Base-by-base conservation (phyloP, 2,888 invertebrate species). In the Lasiommata megera region DNA sequence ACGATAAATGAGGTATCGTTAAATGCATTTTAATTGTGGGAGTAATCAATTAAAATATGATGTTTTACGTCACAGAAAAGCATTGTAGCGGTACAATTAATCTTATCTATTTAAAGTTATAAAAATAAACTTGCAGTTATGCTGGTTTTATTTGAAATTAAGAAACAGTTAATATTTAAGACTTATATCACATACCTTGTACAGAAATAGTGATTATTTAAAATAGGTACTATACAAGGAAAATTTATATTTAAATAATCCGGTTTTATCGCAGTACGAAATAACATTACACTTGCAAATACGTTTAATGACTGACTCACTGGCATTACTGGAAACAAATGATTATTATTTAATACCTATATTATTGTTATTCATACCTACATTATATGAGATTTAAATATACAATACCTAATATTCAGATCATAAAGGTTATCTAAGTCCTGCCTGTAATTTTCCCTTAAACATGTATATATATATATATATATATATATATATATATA, bases 221-320 rank as follows among this genome's bases (percentile, higher is more conserved):
- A n/a, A n/a, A n/a, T 43, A 53, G 44, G 53, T 47, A 53, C 23
- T 48, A 38, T 44, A 48, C 36, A 52, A 56, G 56, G 60, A 60
- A 60, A 60, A 60, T 50, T 54, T 37, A 48, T 50, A 54, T 54
- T 54, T 50, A 54, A 53, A 56, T 53, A 9, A 56, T 34, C 48
- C 47, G 29, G 53, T 60, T 56, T 54, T 54, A 56, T 56, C 38
- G 56, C 52, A 52, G 47, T 56, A 51, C 54, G 41, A 55, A 59
- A 59, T 59, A 56, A 60, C 52, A 60, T 54, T 50, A 48, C 38
- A 56, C 47, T 60, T 56, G 55, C 43, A 47, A 53, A 56, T 55
- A 44, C 31, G 37, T 12, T 54, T 54, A 54, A 47, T 38, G 50
- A 54, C 51, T 53, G 55, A 60, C 52, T 60, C 52, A 48, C 52